Percentiles rank a stretch among this genome's conserved stretches.
phyloP scores from a whole-genome alignment of 1,140 invertebrate genomes.

The Cepaea nemoralis region DNA sequence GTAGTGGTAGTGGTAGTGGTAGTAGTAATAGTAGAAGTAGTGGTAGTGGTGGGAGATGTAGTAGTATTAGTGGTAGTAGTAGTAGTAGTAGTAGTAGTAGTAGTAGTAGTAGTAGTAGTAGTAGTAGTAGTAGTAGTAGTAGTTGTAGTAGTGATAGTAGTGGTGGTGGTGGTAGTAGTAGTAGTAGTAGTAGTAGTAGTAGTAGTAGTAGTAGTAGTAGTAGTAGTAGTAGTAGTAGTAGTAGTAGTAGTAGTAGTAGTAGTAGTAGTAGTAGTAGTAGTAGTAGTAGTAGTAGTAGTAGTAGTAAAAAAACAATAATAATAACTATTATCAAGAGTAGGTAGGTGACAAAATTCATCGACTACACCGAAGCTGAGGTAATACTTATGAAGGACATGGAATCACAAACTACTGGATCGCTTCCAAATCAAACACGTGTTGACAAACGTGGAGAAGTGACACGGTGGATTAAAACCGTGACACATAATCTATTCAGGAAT shows the following conservation, averaged over 20 bases:
- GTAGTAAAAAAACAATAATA: too few relatives aligned
- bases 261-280: conserved; percentile 1
- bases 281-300: too few relatives aligned
- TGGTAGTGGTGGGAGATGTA: conserved; percentile 40
- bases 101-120: conserved; percentile 15
- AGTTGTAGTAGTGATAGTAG: conserved; percentile 33
- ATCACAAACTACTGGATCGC: too few relatives aligned
- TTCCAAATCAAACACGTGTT: too few relatives aligned
- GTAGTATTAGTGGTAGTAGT: conserved; percentile 22
- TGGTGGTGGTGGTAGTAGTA: conserved; percentile 37
- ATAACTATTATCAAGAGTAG: too few relatives aligned
- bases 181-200: conserved; percentile 26
- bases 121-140: conserved; percentile 27
- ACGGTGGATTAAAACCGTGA: too few relatives aligned
- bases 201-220: too few relatives aligned
- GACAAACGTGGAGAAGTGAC: too few relatives aligned
- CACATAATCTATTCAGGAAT: too few relatives aligned
- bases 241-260: conserved; percentile 38
- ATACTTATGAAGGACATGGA: too few relatives aligned
- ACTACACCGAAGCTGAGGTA: too few relatives aligned
- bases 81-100: conserved; percentile 33
- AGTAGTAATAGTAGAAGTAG: conserved; percentile 38
- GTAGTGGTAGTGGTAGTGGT: background rate
- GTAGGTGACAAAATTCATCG: too few relatives aligned
- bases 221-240: background rate